Conservation (phyloP, 2,797 vertebrate species). For the Mycteria americana region DNA sequence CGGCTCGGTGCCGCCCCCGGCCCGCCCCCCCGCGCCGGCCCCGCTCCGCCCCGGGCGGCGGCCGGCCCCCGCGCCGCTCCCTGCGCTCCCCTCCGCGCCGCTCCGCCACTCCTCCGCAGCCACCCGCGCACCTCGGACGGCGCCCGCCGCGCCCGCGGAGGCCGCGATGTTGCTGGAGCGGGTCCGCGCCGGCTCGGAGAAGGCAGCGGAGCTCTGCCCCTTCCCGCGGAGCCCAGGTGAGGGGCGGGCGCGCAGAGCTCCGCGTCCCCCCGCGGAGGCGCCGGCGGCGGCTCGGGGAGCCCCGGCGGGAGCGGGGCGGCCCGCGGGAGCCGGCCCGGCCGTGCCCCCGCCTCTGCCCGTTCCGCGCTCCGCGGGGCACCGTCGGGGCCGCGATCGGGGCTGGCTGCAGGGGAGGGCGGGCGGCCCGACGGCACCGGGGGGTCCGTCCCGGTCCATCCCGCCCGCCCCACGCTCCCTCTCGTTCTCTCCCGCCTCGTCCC, state of each 20-base stretch:
- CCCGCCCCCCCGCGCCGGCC: neutral
- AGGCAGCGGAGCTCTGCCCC: conserved; percentile 45
- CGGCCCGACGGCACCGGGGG: neutral
- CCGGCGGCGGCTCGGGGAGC: neutral
- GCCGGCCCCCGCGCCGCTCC: neutral
- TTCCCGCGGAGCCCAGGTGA: conserved; percentile 57
- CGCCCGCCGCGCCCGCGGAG: neutral
- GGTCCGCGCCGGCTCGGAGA: conserved; percentile 47
- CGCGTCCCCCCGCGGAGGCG: neutral
- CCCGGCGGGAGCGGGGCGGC: neutral
- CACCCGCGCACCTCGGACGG: conserved; percentile 38
- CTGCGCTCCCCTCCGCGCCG: conserved; percentile 16
- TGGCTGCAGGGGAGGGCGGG: neutral
- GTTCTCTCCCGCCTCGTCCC: neutral
- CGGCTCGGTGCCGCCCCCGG: neutral
- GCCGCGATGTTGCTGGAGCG: conserved; percentile 65
- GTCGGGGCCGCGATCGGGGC: neutral
- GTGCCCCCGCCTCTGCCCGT: neutral
- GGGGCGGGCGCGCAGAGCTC: neutral
- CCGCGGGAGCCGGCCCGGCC: neutral
- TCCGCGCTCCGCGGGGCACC: neutral
- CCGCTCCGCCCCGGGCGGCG: conserved; percentile 2
- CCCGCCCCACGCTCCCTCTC: neutral
- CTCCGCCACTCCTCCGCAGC: conserved; percentile 34
- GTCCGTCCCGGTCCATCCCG: rapidly evolving